phyloP scores from a whole-genome alignment of 1,140 invertebrate genomes.

The Zaprionus taronus region DNA sequence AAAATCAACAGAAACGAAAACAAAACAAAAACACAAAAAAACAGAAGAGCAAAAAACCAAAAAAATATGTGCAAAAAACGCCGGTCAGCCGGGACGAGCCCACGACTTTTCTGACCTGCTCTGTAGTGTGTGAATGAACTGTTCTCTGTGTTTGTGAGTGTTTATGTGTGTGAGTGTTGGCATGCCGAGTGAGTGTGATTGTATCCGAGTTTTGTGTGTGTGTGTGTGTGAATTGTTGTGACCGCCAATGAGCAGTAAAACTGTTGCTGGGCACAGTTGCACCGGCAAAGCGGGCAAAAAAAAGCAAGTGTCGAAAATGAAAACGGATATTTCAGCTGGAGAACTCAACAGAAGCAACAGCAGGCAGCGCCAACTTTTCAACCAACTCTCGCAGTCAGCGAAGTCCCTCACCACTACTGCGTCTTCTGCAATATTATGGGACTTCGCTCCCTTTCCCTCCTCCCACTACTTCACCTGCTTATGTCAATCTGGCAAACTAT shows the following conservation, averaged over 20 bases:
- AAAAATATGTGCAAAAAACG: conserved; percentile 65
- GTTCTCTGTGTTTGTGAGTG: conserved; percentile 12
- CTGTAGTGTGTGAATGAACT: conserved; percentile 32
- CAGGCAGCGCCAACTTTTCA: not conserved
- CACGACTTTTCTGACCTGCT: conserved; percentile 39
- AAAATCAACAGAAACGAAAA: conserved; percentile 64
- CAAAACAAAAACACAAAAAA: conserved; percentile 23
- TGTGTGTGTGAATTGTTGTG: conserved; percentile 55
- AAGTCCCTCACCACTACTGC: not conserved
- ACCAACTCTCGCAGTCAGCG: not conserved
- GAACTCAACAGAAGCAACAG: too few species aligned
- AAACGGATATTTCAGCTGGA: conserved; percentile 39
- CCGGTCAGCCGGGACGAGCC: conserved; percentile 64
- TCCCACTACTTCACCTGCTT: not conserved
- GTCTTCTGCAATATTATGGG: not conserved
- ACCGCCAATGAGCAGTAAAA: conserved; percentile 77
- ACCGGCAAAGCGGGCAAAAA: conserved; percentile 42
- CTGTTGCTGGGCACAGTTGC: conserved; percentile 67
- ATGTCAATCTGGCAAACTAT: not conserved
- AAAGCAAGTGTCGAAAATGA: conserved; percentile 66
- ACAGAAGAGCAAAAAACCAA: conserved; percentile 27
- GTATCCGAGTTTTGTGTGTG: too few species aligned
- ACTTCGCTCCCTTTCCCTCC: not conserved
- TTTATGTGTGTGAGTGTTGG: not conserved
- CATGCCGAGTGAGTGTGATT: not conserved